These are phyloP conservation scores for Apodemia hepburni DNA, from an alignment of 2,888 invertebrate genomes.

Conservation along the genomic window DNA sequence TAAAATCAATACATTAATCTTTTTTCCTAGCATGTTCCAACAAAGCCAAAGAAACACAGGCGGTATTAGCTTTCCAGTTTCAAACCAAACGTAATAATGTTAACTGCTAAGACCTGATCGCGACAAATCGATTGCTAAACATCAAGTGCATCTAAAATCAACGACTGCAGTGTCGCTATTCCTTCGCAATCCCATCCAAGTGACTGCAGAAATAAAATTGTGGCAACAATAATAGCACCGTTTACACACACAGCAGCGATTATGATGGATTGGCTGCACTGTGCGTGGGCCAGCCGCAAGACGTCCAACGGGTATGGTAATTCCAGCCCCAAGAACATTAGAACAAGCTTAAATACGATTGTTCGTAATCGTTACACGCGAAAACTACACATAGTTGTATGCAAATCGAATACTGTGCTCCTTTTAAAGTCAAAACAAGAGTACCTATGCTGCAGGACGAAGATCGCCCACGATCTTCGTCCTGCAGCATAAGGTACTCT, in stretches of 20 bases:
- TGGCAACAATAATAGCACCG: constrained; percentile 43
- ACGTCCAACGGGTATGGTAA: constrained; percentile 72
- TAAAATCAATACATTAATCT: neutral
- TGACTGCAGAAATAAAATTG: constrained; percentile 33
- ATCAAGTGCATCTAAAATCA: constrained; percentile 21
- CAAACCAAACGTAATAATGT: constrained; percentile 17
- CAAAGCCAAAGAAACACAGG: constrained; percentile 19
- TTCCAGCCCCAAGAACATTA: constrained; percentile 47
- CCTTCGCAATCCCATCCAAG: constrained; percentile 19
- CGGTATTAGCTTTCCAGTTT: constrained; percentile 28
- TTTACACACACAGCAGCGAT: constrained; percentile 40
- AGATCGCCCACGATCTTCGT: neutral
- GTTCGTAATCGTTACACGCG: constrained; percentile 51
- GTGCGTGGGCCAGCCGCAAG: constrained; percentile 55
- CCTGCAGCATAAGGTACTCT: too few relatives aligned
- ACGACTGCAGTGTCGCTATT: constrained; percentile 29
- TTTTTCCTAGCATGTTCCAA: constrained; percentile 12
- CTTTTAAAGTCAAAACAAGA: neutral
- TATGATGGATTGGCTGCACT: constrained; percentile 66
- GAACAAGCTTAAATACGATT: constrained; percentile 57
- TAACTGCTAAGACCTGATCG: neutral
- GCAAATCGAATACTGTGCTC: neutral
- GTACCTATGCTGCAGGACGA: neutral
- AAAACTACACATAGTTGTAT: constrained; percentile 28
- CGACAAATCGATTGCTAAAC: neutral